Base-by-base conservation (phyloP, 1,140 invertebrate species). In the Bradysia coprophila region DNA sequence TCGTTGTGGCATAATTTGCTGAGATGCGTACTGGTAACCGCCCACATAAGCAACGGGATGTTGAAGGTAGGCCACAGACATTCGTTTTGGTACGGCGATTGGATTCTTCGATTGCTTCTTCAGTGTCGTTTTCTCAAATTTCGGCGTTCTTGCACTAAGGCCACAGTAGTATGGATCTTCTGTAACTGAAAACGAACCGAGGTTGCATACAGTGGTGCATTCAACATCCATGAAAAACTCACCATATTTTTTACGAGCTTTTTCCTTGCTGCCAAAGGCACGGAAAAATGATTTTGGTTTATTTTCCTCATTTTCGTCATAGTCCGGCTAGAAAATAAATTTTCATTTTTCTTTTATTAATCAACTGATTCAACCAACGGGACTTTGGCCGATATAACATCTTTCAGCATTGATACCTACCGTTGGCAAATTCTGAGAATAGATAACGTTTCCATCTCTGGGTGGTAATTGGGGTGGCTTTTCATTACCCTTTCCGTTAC, bases 401-500 rank as follows among this genome's bases (percentile, higher is more conserved):
- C n/a, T n/a, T n/a, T n/a, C n/a, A n/a, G n/a, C n/a, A n/a, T n/a
- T n/a, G 13, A 28, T n/a, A 42, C 56, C 58, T 64, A 87, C 85
- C 78, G 88, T 88, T 43, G 86, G 85, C 59, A 89, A 84, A 62
- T 87, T 79, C 56, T 85, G 81, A 34, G 77, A 73, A 51, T 84
- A 83, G 44, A 22, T 22, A 38, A 38, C 21, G 9, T 78, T 70
- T 59, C 80, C 82, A 59, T 92, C 88, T 53, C 89, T 68, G 2
- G 89, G 88, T 24, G 89, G 89, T 50, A 94, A 68, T 67, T 93
- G 92, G 2, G 89, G 89, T 23, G 89, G 89, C 60, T 79, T 85
- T 56, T 89, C 85, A 40, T 77, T 74, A 48, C 82, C 71, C 48
- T 78, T 68, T n/a, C n/a, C 46, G 73, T 73, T 36, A 71, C 72